These are phyloP conservation scores for Passerculus sandwichensis DNA, from an alignment of 2,797 vertebrate genomes.

Conservation along the genomic window DNA sequence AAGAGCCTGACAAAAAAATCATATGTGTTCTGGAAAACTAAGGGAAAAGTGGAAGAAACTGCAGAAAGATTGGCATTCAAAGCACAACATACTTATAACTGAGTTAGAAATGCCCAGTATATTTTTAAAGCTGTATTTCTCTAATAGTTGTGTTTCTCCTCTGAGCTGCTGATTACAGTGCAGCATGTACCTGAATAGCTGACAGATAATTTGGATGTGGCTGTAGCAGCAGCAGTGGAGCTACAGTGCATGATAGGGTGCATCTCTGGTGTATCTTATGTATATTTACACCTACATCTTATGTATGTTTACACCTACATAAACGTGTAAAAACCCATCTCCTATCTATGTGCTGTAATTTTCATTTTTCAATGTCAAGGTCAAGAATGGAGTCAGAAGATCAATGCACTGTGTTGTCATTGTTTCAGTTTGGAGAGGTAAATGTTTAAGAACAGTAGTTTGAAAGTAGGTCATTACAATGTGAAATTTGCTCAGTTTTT, in stretches of 20 bases:
- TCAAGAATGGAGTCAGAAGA: background rate
- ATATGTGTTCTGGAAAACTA: background rate
- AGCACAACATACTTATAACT: background rate
- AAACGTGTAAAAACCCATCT: background rate
- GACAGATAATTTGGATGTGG: background rate
- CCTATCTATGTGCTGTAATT: background rate
- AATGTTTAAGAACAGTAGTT: background rate
- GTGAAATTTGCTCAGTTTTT: conserved; percentile 6
- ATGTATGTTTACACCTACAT: no score
- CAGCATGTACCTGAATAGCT: background rate
- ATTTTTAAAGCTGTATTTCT: background rate
- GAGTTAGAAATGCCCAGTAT: background rate
- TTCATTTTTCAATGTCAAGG: background rate
- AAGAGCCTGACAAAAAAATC: background rate
- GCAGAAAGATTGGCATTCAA: background rate
- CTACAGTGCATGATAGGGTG: background rate
- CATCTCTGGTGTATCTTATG: background rate
- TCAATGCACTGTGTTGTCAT: accelerated
- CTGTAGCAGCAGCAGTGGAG: background rate
- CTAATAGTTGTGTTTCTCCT: background rate
- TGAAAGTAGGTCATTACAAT: conserved; percentile 3
- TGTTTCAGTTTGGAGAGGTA: background rate
- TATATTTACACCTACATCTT: no score
- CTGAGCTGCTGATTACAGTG: background rate
- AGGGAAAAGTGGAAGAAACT: background rate